These are phyloP conservation scores for Drosophila subobscura DNA, from an alignment of 1,140 invertebrate genomes.

Conservation along the genomic window DNA sequence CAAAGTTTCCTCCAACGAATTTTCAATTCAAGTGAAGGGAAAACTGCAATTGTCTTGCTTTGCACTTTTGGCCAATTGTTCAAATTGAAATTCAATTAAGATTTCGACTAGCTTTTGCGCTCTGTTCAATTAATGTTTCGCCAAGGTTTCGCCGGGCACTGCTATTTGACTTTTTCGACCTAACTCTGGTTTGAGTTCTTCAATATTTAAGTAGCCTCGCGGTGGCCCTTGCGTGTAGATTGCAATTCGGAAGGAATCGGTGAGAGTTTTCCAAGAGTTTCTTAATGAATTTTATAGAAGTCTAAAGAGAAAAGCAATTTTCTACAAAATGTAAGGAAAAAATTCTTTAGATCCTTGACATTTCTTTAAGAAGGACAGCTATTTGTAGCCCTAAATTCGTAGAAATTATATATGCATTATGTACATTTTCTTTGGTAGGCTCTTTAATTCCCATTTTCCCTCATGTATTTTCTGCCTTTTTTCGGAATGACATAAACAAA, in stretches of 20 bases:
- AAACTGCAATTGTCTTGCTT: constrained; percentile 19
- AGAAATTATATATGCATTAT: background rate
- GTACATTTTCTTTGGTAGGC: constrained; percentile 1
- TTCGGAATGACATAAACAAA: constrained; percentile 63
- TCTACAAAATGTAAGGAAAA: background rate
- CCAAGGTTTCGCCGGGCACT: constrained; percentile 16
- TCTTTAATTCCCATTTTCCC: constrained; percentile 18
- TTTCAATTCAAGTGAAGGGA: constrained; percentile 49
- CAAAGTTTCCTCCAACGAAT: constrained; percentile 15
- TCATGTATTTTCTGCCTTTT: constrained; percentile 38
- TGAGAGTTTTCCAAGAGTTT: constrained; percentile 50
- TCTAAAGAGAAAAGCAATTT: constrained; percentile 5
- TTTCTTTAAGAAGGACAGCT: no score
- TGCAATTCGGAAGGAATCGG: constrained; percentile 60
- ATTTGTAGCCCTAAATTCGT: no score
- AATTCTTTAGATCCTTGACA: background rate
- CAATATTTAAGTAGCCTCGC: constrained; percentile 78
- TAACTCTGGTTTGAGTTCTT: constrained; percentile 65
- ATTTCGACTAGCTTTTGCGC: constrained; percentile 32
- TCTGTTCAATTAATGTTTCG: constrained; percentile 61
- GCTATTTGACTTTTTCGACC: constrained; percentile 58
- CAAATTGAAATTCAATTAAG: constrained; percentile 79
- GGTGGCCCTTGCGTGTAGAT: constrained; percentile 47
- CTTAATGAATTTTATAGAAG: constrained; percentile 77
- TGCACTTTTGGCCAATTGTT: constrained; percentile 62